phyloP scores from a whole-genome alignment of 1,140 invertebrate genomes.

The Drosophila parabipectinata region DNA sequence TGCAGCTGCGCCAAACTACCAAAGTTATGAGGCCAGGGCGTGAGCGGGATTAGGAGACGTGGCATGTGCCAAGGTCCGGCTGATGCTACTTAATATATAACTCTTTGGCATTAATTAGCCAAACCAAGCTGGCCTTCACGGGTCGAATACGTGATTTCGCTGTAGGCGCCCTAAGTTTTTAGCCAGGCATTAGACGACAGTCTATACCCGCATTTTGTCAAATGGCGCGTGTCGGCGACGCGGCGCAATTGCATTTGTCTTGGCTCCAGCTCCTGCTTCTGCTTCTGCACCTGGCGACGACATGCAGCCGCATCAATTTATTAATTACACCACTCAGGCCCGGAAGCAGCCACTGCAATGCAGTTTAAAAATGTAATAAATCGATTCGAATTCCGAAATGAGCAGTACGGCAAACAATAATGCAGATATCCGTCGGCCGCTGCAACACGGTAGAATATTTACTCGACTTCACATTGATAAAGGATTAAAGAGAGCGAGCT shows the following conservation, averaged over 20 bases:
- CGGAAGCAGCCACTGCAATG: constrained; percentile 8
- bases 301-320: constrained; percentile 44
- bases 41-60: constrained; percentile 66
- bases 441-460: constrained; percentile 27
- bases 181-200: constrained; percentile 33
- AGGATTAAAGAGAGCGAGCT: constrained; percentile 54
- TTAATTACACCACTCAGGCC: constrained; percentile 44
- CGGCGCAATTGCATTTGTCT: constrained; percentile 17
- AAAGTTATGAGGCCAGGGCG: constrained; percentile 65
- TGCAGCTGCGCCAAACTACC: constrained; percentile 22
- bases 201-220: constrained; percentile 65
- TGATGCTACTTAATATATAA: constrained; percentile 40
- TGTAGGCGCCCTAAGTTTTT: background rate
- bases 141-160: constrained; percentile 59
- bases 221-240: constrained; percentile 54
- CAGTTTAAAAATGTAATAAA: constrained; percentile 63
- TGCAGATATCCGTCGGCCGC: constrained; percentile 6
- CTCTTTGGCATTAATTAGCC: constrained; percentile 74
- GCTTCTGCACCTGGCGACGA: constrained; percentile 9
- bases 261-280: constrained; percentile 10
- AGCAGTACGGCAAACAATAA: constrained; percentile 65
- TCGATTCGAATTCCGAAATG: constrained; percentile 56
- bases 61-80: constrained; percentile 35
- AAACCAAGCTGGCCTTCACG: constrained; percentile 43
- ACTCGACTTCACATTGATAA: constrained; percentile 65